phyloP scores from a whole-genome alignment of 2,113 vertebrate species.

The Diadophis punctatus region DNA sequence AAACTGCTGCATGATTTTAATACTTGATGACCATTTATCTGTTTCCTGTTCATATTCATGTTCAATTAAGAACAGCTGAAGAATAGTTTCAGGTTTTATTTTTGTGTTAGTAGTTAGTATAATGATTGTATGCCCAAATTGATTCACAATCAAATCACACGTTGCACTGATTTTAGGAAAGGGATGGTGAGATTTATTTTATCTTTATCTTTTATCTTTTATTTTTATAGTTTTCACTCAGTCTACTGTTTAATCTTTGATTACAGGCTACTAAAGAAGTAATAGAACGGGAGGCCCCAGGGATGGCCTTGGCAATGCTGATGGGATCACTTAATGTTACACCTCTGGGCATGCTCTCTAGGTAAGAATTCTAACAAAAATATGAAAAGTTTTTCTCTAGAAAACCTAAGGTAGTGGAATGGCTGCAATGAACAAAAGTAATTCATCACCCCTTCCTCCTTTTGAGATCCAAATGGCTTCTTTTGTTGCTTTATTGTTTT shows the following conservation, averaged over 20 bases:
- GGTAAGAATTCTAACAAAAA: constrained; percentile 74
- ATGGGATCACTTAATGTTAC: constrained; percentile 99
- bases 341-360: constrained; percentile 97
- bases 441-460: constrained; percentile 11
- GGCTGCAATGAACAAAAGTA: background rate
- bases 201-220: constrained; percentile 49
- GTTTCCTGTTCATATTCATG: background rate
- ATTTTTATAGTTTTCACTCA: constrained; percentile 62
- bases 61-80: background rate
- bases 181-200: constrained; percentile 41
- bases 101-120: background rate
- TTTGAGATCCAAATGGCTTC: background rate
- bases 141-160: background rate
- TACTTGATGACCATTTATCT: background rate
- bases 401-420: background rate
- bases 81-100: background rate
- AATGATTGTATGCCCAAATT: constrained; percentile 8
- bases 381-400: constrained; percentile 35
- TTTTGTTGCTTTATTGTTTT: background rate
- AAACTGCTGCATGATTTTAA: background rate
- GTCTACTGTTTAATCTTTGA: constrained; percentile 70
- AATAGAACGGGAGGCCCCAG: constrained; percentile 96
- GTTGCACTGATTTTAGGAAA: background rate
- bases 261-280: constrained; percentile 96
- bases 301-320: constrained; percentile 98